Evolutionary conservation across 2,113 vertebrate genomes (phyloP).

Genomic region (Prunella himalayana): DNA sequence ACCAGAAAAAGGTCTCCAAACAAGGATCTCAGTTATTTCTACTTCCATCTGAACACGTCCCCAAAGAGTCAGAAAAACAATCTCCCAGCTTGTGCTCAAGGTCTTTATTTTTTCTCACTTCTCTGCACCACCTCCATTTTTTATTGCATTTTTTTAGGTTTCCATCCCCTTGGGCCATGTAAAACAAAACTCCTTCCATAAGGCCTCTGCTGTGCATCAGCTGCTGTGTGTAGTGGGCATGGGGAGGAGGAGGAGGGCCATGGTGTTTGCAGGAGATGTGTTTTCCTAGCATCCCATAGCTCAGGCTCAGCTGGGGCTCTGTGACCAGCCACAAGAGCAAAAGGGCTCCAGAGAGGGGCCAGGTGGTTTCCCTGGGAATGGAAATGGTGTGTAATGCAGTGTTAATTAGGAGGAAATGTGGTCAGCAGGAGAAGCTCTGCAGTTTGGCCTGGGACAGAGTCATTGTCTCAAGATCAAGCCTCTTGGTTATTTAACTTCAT

Average conservation of each 20-base stretch:
- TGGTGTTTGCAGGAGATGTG: background rate
- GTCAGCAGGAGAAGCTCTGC: background rate
- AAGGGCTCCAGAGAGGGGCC: background rate
- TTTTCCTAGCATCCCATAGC: background rate
- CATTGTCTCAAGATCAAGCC: rapidly evolving
- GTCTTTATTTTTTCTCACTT: background rate
- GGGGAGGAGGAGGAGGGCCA: background rate
- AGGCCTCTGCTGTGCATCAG: background rate
- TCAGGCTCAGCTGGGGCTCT: background rate
- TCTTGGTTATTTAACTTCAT: background rate
- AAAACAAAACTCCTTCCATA: background rate
- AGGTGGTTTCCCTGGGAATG: background rate
- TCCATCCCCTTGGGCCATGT: background rate
- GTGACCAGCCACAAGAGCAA: background rate
- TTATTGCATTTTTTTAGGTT: background rate
- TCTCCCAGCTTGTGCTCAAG: background rate
- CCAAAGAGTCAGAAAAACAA: background rate
- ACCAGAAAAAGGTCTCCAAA: background rate
- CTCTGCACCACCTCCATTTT: background rate
- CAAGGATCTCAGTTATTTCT: background rate
- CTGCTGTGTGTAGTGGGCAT: background rate
- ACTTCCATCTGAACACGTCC: background rate
- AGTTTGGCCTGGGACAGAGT: background rate
- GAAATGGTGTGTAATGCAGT: rapidly evolving
- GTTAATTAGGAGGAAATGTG: background rate